Conservation (phyloP, 2,113 vertebrate genomes). For the Entomyzon cyanotis region DNA sequence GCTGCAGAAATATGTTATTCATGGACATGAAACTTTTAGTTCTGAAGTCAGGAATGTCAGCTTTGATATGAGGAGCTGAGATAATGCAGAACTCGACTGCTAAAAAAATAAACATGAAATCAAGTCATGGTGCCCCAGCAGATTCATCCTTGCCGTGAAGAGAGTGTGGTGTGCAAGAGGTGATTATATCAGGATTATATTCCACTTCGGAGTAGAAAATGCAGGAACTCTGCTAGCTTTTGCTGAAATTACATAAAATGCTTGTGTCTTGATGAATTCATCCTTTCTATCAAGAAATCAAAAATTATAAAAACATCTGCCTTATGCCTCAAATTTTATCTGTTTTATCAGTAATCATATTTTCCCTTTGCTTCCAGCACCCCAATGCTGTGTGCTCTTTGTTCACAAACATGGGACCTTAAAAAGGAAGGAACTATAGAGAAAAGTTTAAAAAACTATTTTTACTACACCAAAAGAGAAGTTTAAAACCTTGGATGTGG, state of each 20-base stretch:
- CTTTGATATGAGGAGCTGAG: neutral
- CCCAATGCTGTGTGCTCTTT: neutral
- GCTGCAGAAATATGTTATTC: neutral
- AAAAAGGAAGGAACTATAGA: neutral
- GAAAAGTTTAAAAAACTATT: neutral
- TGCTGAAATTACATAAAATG: neutral
- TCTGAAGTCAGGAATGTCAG: neutral
- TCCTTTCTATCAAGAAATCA: neutral
- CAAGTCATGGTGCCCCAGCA: neutral
- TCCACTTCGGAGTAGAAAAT: neutral
- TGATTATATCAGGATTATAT: neutral
- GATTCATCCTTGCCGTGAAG: neutral
- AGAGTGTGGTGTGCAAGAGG: neutral
- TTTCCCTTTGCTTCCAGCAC: neutral
- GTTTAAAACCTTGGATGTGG: neutral
- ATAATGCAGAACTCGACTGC: neutral
- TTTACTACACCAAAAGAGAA: neutral
- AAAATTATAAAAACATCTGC: neutral
- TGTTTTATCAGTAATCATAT: neutral
- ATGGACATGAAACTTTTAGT: neutral
- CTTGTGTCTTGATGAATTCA: neutral
- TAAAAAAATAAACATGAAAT: neutral
- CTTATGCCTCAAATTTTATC: neutral
- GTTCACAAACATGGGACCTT: neutral
- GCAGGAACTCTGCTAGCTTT: neutral